Percentiles rank a stretch among this genome's conserved stretches.
phyloP scores from a whole-genome alignment of 2,797 vertebrate genomes.

The Hybognathus amarus region DNA sequence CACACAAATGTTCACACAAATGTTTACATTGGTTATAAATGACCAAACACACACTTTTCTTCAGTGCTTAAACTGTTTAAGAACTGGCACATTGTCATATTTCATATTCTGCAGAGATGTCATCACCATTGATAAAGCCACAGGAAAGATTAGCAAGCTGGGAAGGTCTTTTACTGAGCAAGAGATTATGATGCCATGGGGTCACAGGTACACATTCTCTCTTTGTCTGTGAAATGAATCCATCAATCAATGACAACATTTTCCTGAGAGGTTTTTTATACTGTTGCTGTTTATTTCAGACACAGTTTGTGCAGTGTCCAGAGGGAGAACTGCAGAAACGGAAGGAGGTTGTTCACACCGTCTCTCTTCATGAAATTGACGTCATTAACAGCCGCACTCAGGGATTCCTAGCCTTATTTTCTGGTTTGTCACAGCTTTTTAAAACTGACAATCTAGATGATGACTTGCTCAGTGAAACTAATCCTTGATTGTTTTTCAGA shows the following conservation, averaged over 20 bases:
- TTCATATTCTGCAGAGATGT: constrained; percentile 80
- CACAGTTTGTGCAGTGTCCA: constrained; percentile 94
- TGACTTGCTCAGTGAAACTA: neutral
- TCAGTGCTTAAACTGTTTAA: neutral
- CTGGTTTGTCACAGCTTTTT: constrained; percentile 67
- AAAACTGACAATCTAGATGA: constrained; percentile 11
- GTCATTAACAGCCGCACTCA: constrained; percentile 97
- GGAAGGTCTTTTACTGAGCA: constrained; percentile 93
- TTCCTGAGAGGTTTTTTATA: neutral
- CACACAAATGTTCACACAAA: no score
- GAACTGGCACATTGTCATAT: neutral
- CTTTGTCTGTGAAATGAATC: neutral
- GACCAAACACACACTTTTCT: neutral
- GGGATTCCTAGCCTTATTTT: constrained; percentile 94
- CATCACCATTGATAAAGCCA: constrained; percentile 96
- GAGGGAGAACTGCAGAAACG: constrained; percentile 96
- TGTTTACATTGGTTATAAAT: no score
- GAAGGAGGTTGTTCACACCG: constrained; percentile 93
- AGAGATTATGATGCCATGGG: constrained; percentile 97
- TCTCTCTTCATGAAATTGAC: constrained; percentile 93
- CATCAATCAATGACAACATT: neutral
- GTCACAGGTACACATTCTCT: constrained; percentile 81
- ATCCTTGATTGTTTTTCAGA: neutral
- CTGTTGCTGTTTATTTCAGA: constrained; percentile 68
- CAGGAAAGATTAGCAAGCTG: constrained; percentile 93